Percentiles rank a stretch among this genome's conserved stretches.
These are phyloP conservation scores for Rhopalosiphum nymphaeae DNA, from an alignment of 2,888 invertebrate species.

Conservation along the genomic window DNA sequence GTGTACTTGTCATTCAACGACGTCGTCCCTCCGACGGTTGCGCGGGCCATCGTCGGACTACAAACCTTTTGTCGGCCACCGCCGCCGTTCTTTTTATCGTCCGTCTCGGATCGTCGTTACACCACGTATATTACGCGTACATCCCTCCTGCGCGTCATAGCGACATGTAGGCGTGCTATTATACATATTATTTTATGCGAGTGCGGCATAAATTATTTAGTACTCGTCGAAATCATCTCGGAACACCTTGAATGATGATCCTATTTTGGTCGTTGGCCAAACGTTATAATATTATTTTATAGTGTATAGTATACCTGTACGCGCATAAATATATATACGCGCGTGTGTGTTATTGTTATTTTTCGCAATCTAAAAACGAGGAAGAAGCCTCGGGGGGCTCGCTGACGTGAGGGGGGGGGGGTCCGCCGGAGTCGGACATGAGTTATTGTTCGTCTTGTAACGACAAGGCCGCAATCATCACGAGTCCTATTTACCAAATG, in stretches of 20 bases:
- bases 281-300: slow-evolving; percentile 2
- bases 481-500: slow-evolving; percentile 60
- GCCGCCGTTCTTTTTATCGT: slow-evolving; percentile 48
- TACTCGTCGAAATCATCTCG: slow-evolving; percentile 38
- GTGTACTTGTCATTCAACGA: slow-evolving; percentile 24
- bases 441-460: slow-evolving; percentile 42
- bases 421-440: slow-evolving; percentile 3
- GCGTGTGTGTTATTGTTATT: neutral
- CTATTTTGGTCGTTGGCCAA: slow-evolving; percentile 57
- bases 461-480: slow-evolving; percentile 61
- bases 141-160: neutral
- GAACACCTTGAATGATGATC: slow-evolving; percentile 36
- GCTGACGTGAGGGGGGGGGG: neutral
- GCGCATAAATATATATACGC: neutral
- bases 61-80: slow-evolving; percentile 47
- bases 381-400: slow-evolving; percentile 52
- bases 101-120: neutral
- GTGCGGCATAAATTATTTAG: neutral
- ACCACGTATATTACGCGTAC: neutral
- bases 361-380: slow-evolving; percentile 40
- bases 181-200: neutral
- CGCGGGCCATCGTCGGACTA: neutral
- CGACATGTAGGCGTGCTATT: too few relatives aligned
- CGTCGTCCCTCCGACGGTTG: slow-evolving; percentile 18
- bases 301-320: too few relatives aligned